A percentile compares a stretch with the other conserved stretches of the same genome.
These are phyloP conservation scores for Danio tinwini DNA, from an alignment of 2,797 vertebrate genomes.

Conservation along the genomic window DNA sequence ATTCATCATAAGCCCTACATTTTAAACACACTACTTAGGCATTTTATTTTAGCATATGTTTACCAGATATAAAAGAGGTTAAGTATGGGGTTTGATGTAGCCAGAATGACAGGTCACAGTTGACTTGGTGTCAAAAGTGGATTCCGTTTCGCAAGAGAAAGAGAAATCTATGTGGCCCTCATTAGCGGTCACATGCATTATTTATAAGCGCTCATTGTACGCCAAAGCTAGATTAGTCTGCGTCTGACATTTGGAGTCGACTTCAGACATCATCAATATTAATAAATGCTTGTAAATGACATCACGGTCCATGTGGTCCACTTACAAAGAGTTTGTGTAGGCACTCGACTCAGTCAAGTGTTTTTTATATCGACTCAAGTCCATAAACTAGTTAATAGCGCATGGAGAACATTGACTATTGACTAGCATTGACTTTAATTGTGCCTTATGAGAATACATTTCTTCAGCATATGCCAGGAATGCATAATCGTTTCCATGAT, in stretches of 20 bases:
- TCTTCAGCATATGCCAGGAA: neutral
- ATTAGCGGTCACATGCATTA: constrained; percentile 46
- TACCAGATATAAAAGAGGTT: constrained; percentile 7
- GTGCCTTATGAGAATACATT: neutral
- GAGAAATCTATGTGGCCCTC: constrained; percentile 31
- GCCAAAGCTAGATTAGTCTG: constrained; percentile 35
- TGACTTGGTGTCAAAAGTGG: constrained; percentile 3
- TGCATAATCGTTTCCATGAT: neutral
- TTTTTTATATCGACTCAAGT: constrained; percentile 40
- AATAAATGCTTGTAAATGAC: constrained; percentile 55
- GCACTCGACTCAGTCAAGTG: constrained; percentile 33
- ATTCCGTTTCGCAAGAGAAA: constrained; percentile 5
- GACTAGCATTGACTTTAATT: constrained; percentile 17
- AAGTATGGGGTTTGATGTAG: constrained; percentile 17
- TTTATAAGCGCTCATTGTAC: constrained; percentile 42
- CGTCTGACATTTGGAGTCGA: constrained; percentile 53
- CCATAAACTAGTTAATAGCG: neutral
- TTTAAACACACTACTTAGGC: constrained; percentile 1
- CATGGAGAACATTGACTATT: constrained; percentile 2
- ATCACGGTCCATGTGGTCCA: constrained; percentile 32
- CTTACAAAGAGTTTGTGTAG: constrained; percentile 27
- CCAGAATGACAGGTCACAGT: constrained; percentile 15
- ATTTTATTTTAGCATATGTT: neutral
- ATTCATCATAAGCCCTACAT: neutral
- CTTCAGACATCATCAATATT: constrained; percentile 55